These are phyloP conservation scores for Amphipoea oculea DNA, from an alignment of 2,888 invertebrate species.

Conservation along the genomic window DNA sequence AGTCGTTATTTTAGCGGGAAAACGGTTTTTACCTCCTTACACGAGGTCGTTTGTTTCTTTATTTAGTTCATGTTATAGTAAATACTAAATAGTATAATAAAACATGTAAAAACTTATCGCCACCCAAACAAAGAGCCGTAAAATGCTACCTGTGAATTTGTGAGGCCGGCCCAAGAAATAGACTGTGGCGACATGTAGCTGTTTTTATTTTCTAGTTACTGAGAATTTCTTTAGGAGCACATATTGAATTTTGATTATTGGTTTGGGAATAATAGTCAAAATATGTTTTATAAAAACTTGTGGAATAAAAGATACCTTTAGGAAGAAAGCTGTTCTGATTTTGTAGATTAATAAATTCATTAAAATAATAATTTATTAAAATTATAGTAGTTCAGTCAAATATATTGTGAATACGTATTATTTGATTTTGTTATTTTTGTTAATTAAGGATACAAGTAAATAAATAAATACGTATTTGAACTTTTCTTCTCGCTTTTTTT, in stretches of 20 bases:
- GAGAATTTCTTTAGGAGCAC: neutral
- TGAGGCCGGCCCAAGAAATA: slow-evolving; percentile 66
- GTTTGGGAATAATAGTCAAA: neutral
- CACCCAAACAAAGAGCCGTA: slow-evolving; percentile 85
- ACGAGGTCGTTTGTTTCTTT: slow-evolving; percentile 67
- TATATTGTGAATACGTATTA: too few species aligned
- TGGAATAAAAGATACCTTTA: neutral
- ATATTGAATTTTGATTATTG: neutral
- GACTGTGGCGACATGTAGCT: slow-evolving; percentile 64
- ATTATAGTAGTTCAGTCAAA: neutral
- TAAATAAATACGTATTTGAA: neutral
- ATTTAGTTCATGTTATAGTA: slow-evolving; percentile 70
- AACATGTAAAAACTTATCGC: slow-evolving; percentile 85
- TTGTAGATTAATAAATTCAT: too few species aligned
- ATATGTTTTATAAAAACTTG: neutral
- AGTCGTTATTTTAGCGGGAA: slow-evolving; percentile 51
- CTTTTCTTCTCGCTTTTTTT: neutral
- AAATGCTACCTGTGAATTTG: slow-evolving; percentile 84
- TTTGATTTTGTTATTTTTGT: too few species aligned
- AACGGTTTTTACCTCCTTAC: slow-evolving; percentile 39
- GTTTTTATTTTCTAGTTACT: neutral
- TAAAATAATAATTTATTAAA: neutral
- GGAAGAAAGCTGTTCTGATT: neutral
- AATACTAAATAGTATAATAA: slow-evolving; percentile 77
- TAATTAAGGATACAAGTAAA: too few species aligned